phyloP scores from a whole-genome alignment of 2,113 vertebrate species.

The Aythya baeri region DNA sequence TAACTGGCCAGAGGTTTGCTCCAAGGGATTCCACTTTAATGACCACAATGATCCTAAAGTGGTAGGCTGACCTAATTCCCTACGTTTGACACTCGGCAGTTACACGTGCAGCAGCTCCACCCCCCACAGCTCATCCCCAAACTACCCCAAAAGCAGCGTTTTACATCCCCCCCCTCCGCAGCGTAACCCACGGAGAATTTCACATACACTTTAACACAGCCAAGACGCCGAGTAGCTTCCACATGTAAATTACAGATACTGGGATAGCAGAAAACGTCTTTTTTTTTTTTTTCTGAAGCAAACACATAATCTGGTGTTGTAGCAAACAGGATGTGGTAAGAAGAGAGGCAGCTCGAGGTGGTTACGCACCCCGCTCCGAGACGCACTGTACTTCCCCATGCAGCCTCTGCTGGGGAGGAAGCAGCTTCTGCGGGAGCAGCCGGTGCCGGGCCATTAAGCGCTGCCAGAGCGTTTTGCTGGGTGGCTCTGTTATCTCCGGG shows the following conservation, averaged over 20 bases:
- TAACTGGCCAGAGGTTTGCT: neutral
- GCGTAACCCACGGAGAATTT: neutral
- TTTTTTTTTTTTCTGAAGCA: neutral
- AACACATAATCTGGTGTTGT: neutral
- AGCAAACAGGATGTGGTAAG: constrained; percentile 70
- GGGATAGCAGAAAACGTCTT: neutral
- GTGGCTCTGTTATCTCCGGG: neutral
- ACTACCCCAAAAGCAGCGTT: rapidly evolving
- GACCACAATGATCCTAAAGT: neutral
- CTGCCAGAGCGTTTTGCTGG: neutral
- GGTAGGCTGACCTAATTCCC: neutral
- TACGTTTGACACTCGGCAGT: neutral
- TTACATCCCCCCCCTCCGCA: neutral
- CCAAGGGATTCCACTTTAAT: neutral
- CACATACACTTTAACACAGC: rapidly evolving
- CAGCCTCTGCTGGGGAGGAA: constrained; percentile 55
- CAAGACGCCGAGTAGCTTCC: neutral
- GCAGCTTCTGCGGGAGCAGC: constrained; percentile 40
- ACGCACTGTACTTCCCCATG: constrained; percentile 56
- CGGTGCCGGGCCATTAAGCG: neutral
- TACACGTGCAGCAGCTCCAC: rapidly evolving
- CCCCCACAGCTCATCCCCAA: neutral
- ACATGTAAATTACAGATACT: rapidly evolving
- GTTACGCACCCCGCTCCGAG: constrained; percentile 13
- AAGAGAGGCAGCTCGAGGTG: constrained; percentile 40